Evolutionary conservation across 2,797 vertebrate species (phyloP).

Genomic region (Falco berigora): DNA sequence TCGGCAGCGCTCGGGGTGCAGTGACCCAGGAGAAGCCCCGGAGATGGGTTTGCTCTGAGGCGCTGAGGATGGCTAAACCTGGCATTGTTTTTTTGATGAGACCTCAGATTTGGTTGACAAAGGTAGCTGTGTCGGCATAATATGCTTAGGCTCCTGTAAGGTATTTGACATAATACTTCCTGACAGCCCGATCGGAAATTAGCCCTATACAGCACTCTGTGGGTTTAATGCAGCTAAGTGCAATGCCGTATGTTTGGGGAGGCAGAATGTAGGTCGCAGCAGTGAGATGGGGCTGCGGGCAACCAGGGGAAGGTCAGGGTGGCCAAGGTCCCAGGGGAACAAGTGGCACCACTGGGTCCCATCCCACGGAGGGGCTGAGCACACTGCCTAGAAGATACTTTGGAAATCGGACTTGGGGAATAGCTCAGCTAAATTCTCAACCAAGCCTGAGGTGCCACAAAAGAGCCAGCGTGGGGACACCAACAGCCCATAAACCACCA

Average conservation of each 20-base stretch:
- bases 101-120: conserved; percentile 13
- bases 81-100: not conserved
- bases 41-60: not conserved
- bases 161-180: conserved; percentile 35
- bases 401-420: not conserved
- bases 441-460: not conserved
- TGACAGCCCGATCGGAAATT: conserved; percentile 14
- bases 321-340: not conserved
- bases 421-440: not conserved
- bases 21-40: not conserved
- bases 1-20: not conserved
- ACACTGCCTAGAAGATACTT: not conserved
- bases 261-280: not conserved
- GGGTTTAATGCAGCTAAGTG: conserved; percentile 12
- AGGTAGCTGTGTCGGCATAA: conserved; percentile 22
- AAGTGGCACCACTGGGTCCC: accelerated
- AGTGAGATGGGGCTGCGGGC: not conserved
- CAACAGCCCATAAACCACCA: not conserved
- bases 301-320: not conserved
- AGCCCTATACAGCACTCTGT: conserved; percentile 4
- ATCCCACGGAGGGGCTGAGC: not conserved
- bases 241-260: not conserved
- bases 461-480: accelerated
- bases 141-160: conserved; percentile 31
- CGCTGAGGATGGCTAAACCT: not conserved